A percentile compares a stretch with the other conserved stretches of the same genome.
Conservation (phyloP, 2,113 vertebrate species). For the Xenus cinereus region DNA sequence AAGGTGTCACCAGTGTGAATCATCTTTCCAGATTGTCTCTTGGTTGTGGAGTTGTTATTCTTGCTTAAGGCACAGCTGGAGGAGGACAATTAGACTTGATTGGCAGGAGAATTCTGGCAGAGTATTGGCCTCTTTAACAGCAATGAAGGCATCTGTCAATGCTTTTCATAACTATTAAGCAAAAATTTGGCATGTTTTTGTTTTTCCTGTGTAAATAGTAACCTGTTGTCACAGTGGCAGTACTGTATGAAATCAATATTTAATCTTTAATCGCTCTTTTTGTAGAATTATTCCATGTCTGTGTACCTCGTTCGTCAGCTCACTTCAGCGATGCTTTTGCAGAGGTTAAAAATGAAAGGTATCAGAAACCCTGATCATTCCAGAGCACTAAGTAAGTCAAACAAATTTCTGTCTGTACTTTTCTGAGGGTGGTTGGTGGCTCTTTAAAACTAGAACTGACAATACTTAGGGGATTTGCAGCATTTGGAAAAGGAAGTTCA, state of each 20-base stretch:
- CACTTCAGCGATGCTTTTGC: conserved; percentile 91
- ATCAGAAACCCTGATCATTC: conserved; percentile 98
- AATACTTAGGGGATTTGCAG: not conserved
- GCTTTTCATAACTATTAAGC: not conserved
- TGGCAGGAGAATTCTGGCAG: not conserved
- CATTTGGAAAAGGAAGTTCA: not conserved
- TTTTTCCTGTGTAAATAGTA: not conserved
- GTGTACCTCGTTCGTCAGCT: conserved; percentile 96
- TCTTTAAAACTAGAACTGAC: not conserved
- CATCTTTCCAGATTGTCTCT: not conserved
- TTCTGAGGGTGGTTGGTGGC: not conserved
- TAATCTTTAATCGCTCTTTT: conserved; percentile 37
- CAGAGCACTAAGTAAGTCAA: conserved; percentile 91
- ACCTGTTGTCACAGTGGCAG: not conserved
- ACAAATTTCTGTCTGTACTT: not conserved
- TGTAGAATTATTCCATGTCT: conserved; percentile 95
- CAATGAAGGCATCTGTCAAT: not conserved
- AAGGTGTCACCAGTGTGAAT: not conserved
- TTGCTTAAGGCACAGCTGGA: not conserved
- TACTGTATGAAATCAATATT: not conserved
- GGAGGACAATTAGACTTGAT: not conserved
- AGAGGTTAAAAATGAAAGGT: conserved; percentile 96
- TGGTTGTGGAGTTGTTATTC: not conserved
- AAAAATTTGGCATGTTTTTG: not conserved
- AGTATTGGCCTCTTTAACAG: not conserved